Percentiles rank a stretch among this genome's conserved stretches.
phyloP scores from a whole-genome alignment of 2,888 invertebrate genomes.

The Odontocerum albicorne region DNA sequence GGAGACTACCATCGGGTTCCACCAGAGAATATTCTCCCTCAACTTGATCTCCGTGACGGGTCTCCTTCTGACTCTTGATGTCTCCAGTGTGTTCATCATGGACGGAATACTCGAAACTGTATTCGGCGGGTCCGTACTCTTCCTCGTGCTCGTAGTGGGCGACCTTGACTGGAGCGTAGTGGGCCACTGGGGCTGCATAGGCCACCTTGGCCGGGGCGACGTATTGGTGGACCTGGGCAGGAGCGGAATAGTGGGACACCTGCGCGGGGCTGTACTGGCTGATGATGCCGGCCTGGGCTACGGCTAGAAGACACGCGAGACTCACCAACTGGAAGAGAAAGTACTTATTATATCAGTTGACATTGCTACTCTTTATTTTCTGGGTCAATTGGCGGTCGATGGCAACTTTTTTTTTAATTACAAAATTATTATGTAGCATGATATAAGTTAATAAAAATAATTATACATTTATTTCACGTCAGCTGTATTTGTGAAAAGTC shows the following conservation, averaged over 20 bases:
- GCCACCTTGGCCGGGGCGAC: slow-evolving; percentile 9
- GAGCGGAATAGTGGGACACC: slow-evolving; percentile 20
- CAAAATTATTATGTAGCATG: too few species aligned
- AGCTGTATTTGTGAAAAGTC: too few species aligned
- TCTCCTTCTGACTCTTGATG: slow-evolving; percentile 31
- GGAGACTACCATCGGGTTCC: slow-evolving; percentile 32
- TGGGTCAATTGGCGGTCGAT: too few species aligned
- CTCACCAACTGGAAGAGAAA: not conserved
- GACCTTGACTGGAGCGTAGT: slow-evolving; percentile 26
- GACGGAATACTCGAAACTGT: slow-evolving; percentile 34
- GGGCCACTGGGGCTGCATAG: slow-evolving; percentile 31
- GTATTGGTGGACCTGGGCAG: slow-evolving; percentile 11
- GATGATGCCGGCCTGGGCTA: slow-evolving; percentile 5
- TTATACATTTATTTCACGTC: too few species aligned
- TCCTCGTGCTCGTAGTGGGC: slow-evolving; percentile 20
- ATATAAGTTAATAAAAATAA: too few species aligned
- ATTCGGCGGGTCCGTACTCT: slow-evolving; percentile 31
- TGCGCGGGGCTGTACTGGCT: slow-evolving; percentile 12
- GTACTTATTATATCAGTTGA: too few species aligned
- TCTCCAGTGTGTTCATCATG: slow-evolving; percentile 33
- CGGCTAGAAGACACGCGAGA: slow-evolving; percentile 2
- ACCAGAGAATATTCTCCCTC: slow-evolving; percentile 34
- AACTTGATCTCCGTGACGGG: slow-evolving; percentile 32
- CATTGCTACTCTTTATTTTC: too few species aligned
- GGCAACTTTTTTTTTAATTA: too few species aligned